A percentile compares a stretch with the other conserved stretches of the same genome.
Evolutionary conservation across 2,888 invertebrate species (phyloP).

Genomic region (Cryptus armator): DNA sequence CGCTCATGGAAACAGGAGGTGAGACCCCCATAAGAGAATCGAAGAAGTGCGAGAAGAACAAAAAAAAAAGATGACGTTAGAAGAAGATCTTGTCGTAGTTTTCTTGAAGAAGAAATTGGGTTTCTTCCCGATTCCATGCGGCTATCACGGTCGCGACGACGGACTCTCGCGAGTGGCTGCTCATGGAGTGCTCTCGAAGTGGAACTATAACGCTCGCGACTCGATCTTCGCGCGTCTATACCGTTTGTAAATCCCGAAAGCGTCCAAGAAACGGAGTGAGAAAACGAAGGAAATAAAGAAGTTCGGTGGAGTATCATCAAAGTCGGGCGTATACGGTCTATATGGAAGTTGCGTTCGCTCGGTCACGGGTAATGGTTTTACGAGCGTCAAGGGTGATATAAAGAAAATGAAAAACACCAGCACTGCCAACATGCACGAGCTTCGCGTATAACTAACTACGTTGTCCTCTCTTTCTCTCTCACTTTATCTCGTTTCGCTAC

Average conservation of each 20-base stretch:
- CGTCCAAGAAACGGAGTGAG: constrained; percentile 20
- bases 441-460: constrained; percentile 82
- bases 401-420: constrained; percentile 95
- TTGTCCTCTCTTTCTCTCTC: constrained; percentile 74
- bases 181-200: constrained; percentile 56
- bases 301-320: constrained; percentile 77
- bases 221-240: constrained; percentile 27
- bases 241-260: constrained; percentile 47
- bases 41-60: constrained; percentile 22
- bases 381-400: constrained; percentile 94
- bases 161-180: constrained; percentile 25
- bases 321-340: constrained; percentile 79
- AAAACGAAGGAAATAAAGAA: constrained; percentile 74
- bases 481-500: constrained; percentile 48
- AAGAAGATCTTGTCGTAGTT: constrained; percentile 25
- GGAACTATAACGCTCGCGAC: constrained; percentile 39
- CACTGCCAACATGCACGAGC: constrained; percentile 82
- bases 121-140: constrained; percentile 59
- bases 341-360: constrained; percentile 86
- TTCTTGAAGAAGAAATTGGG: constrained; percentile 67
- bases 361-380: constrained; percentile 96
- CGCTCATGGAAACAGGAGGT: constrained; percentile 40
- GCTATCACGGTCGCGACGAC: constrained; percentile 29
- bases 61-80: constrained; percentile 25
- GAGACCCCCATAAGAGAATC: constrained; percentile 21